phyloP scores from a whole-genome alignment of 2,888 invertebrate genomes.

The Netelia virgata region DNA sequence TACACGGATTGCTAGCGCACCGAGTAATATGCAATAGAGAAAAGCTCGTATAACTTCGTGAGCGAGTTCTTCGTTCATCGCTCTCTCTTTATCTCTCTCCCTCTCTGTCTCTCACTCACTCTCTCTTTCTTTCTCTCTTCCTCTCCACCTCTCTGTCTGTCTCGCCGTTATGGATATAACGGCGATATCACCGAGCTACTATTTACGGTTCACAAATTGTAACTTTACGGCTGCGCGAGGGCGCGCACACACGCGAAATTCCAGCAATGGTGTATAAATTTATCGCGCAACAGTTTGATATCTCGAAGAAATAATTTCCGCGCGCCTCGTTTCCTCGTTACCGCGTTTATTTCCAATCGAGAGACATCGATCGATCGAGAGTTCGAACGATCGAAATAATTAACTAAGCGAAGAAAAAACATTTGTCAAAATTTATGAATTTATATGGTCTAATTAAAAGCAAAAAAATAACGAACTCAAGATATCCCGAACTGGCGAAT shows the following conservation, averaged over 20 bases:
- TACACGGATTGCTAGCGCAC: slow-evolving; percentile 39
- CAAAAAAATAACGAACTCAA: no score
- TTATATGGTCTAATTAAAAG: no score
- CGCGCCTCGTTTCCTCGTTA: slow-evolving; percentile 37
- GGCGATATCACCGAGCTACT: slow-evolving; percentile 56
- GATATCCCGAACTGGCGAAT: no score
- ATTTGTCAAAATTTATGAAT: no score
- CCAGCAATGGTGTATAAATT: slow-evolving; percentile 66
- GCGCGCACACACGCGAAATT: slow-evolving; percentile 50
- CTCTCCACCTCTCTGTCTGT: no score
- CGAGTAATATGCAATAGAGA: slow-evolving; percentile 46
- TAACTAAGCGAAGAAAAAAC: no score
- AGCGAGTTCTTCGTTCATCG: neutral
- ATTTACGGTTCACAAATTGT: slow-evolving; percentile 77
- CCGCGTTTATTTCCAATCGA: slow-evolving; percentile 25
- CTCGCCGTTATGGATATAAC: slow-evolving; percentile 56
- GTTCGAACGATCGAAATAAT: slow-evolving; percentile 1
- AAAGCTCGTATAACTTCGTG: slow-evolving; percentile 43
- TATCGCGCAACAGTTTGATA: slow-evolving; percentile 72
- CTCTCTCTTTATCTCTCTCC: neutral
- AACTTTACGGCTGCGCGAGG: slow-evolving; percentile 71
- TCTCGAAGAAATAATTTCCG: slow-evolving; percentile 50
- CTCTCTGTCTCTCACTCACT: slow-evolving; percentile 25
- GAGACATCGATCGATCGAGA: slow-evolving; percentile 20
- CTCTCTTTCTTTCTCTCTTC: no score